A percentile compares a stretch with the other conserved stretches of the same genome.
These are phyloP conservation scores for Carassius auratus DNA, from an alignment of 2,113 vertebrate genomes.

Conservation along the genomic window DNA sequence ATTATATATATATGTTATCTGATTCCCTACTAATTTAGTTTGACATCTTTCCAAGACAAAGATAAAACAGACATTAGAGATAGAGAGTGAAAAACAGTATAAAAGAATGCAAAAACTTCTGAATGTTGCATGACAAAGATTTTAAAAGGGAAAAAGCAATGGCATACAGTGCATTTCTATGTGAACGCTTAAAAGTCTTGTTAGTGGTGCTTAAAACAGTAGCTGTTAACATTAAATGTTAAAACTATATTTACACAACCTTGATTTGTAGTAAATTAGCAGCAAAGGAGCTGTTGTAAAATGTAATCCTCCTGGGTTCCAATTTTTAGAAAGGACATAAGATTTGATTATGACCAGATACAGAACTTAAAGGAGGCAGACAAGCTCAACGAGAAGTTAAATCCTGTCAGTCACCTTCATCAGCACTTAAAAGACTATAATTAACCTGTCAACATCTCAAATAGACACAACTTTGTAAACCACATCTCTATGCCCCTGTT, in stretches of 20 bases:
- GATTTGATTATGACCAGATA: neutral
- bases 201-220: neutral
- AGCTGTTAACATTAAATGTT: neutral
- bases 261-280: neutral
- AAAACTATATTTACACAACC: neutral
- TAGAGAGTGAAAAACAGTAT: neutral
- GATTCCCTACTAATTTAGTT: constrained; percentile 64
- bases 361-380: neutral
- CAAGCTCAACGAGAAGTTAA: constrained; percentile 32
- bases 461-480: constrained; percentile 78
- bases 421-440: constrained; percentile 78
- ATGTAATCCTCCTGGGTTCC: no score
- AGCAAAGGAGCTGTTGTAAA: neutral
- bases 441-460: constrained; percentile 94
- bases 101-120: neutral
- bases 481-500: constrained; percentile 76
- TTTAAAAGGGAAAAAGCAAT: neutral
- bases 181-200: no score
- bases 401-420: constrained; percentile 44
- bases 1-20: constrained; percentile 66
- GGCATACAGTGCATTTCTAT: neutral
- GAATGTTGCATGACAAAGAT: neutral
- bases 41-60: constrained; percentile 62
- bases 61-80: constrained; percentile 16
- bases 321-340: neutral